phyloP scores from a whole-genome alignment of 1,140 invertebrate genomes.

The Neelides sp. region DNA sequence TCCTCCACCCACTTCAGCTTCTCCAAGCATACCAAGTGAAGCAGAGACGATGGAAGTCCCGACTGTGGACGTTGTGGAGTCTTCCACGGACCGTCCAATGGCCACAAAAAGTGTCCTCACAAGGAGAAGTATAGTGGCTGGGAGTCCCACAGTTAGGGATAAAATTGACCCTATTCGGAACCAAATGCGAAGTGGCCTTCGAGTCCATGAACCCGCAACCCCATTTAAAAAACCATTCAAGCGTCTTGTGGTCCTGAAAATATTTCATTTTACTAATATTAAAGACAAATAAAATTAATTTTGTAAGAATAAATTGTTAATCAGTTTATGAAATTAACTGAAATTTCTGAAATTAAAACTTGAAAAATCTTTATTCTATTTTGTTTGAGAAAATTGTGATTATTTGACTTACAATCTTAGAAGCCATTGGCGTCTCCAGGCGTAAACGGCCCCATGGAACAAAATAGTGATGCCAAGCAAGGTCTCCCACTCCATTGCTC shows the following conservation, averaged over 20 bases:
- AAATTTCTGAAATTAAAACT: no score
- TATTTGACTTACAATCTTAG: constrained; percentile 23
- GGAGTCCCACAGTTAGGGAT: constrained; percentile 27
- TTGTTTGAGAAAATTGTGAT: no score
- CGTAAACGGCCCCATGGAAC: constrained; percentile 26
- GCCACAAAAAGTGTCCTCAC: constrained; percentile 22
- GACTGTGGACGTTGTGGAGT: no score
- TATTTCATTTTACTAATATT: no score
- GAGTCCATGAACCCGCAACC: constrained; percentile 12
- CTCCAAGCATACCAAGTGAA: no score
- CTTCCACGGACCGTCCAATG: constrained; percentile 25
- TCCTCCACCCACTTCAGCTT: constrained; percentile 21
- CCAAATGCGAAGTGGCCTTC: constrained; percentile 28
- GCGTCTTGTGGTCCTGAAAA: constrained; percentile 15
- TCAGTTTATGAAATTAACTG: no score
- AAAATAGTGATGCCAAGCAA: constrained; percentile 29
- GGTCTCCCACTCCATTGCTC: constrained; percentile 30
- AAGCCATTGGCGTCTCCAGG: constrained; percentile 19
- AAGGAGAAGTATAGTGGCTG: constrained; percentile 27
- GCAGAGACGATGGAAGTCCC: no score
- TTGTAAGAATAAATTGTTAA: no score
- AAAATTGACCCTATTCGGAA: constrained; percentile 28
- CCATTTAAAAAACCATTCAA: constrained; percentile 24
- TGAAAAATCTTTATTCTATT: no score
- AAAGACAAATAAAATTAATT: no score